Conservation (phyloP, 2,888 invertebrate species). For the Odiellus spinosus region DNA sequence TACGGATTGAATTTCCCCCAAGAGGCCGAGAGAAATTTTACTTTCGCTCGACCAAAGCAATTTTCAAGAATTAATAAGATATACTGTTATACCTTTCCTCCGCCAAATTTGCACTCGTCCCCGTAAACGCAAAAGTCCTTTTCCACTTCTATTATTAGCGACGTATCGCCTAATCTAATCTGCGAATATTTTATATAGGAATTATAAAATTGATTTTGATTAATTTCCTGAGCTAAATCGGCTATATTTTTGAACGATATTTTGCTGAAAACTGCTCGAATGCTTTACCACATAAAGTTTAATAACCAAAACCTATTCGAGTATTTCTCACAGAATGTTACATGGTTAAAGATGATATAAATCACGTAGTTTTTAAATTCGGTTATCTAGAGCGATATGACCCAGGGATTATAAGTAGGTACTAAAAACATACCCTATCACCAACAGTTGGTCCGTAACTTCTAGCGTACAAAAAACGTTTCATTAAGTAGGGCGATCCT, state of each 20-base stretch:
- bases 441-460: conserved; percentile 28
- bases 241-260: too few species aligned
- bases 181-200: too few species aligned
- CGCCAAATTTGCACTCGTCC: conserved; percentile 29
- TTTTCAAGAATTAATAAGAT: background rate
- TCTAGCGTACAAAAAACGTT: conserved; percentile 22
- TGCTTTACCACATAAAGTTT: too few species aligned
- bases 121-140: conserved; percentile 27
- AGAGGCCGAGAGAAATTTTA: background rate
- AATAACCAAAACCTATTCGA: too few species aligned
- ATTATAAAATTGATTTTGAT: too few species aligned
- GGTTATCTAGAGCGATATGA: too few species aligned
- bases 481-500: conserved; percentile 9
- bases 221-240: too few species aligned
- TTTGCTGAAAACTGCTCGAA: too few species aligned
- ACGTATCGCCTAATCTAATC: conserved; percentile 27
- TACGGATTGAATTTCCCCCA: background rate
- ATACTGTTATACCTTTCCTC: conserved; percentile 26
- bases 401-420: too few species aligned
- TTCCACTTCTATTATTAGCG: conserved; percentile 27
- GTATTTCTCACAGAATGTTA: too few species aligned
- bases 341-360: too few species aligned
- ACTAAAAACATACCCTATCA: conserved; percentile 24
- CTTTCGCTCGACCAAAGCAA: background rate
- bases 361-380: too few species aligned